Percentiles rank a stretch among this genome's conserved stretches.
phyloP scores from a whole-genome alignment of 2,797 vertebrate genomes.

The Pterois miles region DNA sequence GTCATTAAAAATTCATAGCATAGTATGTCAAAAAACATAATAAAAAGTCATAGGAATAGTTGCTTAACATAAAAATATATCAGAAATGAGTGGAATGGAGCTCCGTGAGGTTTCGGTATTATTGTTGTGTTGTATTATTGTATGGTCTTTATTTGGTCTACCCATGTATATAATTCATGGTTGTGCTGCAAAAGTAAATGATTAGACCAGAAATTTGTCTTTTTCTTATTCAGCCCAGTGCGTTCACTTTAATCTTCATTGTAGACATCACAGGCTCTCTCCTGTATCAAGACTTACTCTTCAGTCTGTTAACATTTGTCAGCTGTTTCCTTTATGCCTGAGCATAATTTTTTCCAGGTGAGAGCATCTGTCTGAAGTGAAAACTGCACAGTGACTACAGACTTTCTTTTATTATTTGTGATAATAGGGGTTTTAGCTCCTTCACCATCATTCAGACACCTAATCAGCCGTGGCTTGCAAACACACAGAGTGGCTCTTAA shows the following conservation, averaged over 20 bases:
- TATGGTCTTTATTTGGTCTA: neutral
- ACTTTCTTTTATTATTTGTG: neutral
- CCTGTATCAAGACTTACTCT: neutral
- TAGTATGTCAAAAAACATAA: too few relatives aligned
- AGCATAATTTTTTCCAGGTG: neutral
- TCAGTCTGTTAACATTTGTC: neutral
- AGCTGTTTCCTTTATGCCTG: neutral
- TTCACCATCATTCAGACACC: neutral
- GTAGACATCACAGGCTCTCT: neutral
- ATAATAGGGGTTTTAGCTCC: conserved; percentile 4
- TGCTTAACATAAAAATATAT: neutral
- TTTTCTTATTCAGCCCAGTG: neutral
- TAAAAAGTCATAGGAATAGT: too few relatives aligned
- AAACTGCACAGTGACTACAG: neutral
- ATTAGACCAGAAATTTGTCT: neutral
- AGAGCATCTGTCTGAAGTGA: neutral
- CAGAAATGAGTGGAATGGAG: neutral
- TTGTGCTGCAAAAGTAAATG: neutral
- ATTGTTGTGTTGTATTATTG: too few relatives aligned
- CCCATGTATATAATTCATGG: neutral
- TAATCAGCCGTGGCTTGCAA: neutral
- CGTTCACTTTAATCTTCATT: neutral
- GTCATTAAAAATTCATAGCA: too few relatives aligned
- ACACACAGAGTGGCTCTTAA: conserved; percentile 1
- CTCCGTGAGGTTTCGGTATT: too few relatives aligned